Evolutionary conservation across 2,113 vertebrate species (phyloP).

Genomic region (Morone chrysops): DNA sequence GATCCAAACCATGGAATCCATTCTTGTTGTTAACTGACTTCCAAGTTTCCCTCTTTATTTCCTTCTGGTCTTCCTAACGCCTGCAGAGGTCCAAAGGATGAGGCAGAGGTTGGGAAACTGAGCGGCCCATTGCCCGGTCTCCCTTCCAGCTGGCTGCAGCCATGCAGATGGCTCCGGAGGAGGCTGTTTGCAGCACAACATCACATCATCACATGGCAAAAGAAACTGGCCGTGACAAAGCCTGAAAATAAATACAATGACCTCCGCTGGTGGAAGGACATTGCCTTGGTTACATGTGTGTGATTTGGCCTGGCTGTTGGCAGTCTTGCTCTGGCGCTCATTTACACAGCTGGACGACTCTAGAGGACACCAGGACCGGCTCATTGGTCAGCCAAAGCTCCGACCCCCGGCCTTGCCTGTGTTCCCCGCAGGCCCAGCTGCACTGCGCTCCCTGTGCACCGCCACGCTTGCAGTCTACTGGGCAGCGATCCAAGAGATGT

Average conservation of each 20-base stretch:
- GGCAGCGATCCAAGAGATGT: conserved; percentile 65
- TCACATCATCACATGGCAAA: conserved; percentile 10
- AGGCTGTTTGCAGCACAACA: conserved; percentile 21
- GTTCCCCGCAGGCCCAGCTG: conserved; percentile 34
- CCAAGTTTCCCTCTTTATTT: conserved; percentile 6
- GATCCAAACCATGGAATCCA: neutral
- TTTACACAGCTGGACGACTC: conserved; percentile 77
- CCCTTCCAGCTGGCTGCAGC: conserved; percentile 33
- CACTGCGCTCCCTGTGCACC: neutral
- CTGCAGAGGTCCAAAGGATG: conserved; percentile 10
- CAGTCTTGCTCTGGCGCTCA: conserved; percentile 58
- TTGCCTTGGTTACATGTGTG: conserved; percentile 37
- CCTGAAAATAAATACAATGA: conserved; percentile 47
- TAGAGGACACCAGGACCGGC: conserved; percentile 46
- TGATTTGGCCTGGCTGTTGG: conserved; percentile 56
- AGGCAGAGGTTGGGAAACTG: conserved; percentile 4
- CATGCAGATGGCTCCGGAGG: conserved; percentile 34
- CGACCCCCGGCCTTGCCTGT: conserved; percentile 25
- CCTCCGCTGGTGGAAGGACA: conserved; percentile 29
- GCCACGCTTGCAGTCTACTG: conserved; percentile 31
- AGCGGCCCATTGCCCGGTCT: neutral
- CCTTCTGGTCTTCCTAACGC: neutral
- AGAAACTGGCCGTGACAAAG: conserved; percentile 54
- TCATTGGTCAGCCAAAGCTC: conserved; percentile 56
- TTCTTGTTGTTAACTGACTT: neutral